phyloP scores from a whole-genome alignment of 2,888 invertebrate species.

The Himalopsyche tibetana region DNA sequence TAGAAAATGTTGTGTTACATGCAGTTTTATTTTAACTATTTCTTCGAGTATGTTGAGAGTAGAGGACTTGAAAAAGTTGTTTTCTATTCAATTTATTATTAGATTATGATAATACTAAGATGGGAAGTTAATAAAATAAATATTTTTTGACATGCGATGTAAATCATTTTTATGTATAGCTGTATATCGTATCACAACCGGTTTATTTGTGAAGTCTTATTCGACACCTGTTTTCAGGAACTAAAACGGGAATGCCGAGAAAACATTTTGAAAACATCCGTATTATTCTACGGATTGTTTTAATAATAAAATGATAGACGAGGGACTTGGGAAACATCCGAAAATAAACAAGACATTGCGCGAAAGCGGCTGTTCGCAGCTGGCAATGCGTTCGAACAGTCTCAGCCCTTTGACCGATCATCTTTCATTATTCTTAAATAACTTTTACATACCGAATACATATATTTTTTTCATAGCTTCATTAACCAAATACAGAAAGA shows the following conservation, averaged over 20 bases:
- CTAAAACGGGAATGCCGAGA: not conserved
- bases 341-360: constrained; percentile 62
- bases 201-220: not conserved
- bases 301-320: constrained; percentile 55
- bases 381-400: constrained; percentile 45
- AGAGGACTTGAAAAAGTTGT: too few species aligned
- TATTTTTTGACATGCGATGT: too few species aligned
- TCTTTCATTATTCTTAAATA: constrained; percentile 27
- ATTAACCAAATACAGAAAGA: not conserved
- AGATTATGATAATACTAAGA: too few species aligned
- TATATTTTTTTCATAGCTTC: not conserved
- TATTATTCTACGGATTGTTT: constrained; percentile 51
- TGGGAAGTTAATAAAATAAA: too few species aligned
- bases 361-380: constrained; percentile 60
- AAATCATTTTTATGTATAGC: too few species aligned
- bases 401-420: constrained; percentile 27
- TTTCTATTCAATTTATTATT: too few species aligned
- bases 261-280: constrained; percentile 31
- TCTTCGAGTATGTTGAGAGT: too few species aligned
- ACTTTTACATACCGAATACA: not conserved
- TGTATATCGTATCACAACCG: not conserved
- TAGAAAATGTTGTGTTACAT: too few species aligned
- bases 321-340: constrained; percentile 54
- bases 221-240: not conserved
- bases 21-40: too few species aligned